A percentile compares a stretch with the other conserved stretches of the same genome.
phyloP scores from a whole-genome alignment of 1,140 invertebrate genomes.

The Physella acuta region DNA sequence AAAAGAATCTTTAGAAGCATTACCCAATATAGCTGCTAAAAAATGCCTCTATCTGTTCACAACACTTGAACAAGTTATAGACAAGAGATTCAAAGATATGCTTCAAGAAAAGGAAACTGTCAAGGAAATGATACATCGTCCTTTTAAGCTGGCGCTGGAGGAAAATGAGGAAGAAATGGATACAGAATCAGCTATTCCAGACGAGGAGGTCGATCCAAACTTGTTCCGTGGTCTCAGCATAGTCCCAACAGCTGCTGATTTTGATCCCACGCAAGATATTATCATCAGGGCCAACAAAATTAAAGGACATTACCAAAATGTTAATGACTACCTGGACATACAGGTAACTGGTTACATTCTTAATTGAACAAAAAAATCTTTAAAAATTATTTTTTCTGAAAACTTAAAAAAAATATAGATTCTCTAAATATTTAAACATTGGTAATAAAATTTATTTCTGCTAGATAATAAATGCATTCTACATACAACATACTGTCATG shows the following conservation, averaged over 20 bases:
- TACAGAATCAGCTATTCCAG: background rate
- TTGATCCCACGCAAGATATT: slow-evolving; percentile 40
- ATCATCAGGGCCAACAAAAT: slow-evolving; percentile 67
- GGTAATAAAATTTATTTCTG: too few species aligned
- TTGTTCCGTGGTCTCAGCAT: slow-evolving; percentile 48
- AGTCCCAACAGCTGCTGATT: slow-evolving; percentile 45
- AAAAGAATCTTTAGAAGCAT: background rate
- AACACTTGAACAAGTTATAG: background rate
- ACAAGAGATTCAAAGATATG: background rate
- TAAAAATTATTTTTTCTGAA: too few species aligned
- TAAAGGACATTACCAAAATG: slow-evolving; percentile 66
- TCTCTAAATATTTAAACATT: too few species aligned
- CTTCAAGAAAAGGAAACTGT: background rate
- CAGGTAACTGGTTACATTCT: too few species aligned
- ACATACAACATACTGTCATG: too few species aligned
- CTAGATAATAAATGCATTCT: too few species aligned
- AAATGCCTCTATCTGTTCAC: background rate
- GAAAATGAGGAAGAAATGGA: background rate
- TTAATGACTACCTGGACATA: slow-evolving; percentile 75
- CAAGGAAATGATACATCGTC: background rate
- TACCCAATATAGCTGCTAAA: background rate
- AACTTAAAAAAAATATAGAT: too few species aligned
- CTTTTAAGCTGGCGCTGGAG: background rate
- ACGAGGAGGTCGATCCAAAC: background rate
- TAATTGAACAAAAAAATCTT: too few species aligned